Conservation (phyloP, 2,888 invertebrate genomes). For the Synergus laeviventris region DNA sequence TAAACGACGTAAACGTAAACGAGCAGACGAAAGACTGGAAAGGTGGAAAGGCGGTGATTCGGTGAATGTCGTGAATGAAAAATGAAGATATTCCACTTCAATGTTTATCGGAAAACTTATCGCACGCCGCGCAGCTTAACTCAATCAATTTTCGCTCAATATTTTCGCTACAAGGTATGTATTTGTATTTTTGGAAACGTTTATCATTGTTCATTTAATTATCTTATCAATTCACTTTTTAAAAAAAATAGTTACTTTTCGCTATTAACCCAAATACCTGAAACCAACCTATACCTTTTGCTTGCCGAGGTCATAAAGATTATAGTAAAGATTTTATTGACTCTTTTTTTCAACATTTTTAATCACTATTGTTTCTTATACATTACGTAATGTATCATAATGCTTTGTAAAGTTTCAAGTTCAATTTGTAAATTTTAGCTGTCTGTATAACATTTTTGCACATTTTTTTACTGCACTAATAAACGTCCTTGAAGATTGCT, state of each 20-base stretch:
- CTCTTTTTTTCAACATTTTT: not conserved
- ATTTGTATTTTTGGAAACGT: not conserved
- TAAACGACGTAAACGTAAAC: not conserved
- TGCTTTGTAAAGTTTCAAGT: not conserved
- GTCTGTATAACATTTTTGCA: not conserved
- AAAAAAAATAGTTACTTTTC: not conserved
- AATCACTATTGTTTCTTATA: too few relatives aligned
- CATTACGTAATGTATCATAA: not conserved
- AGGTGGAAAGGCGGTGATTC: not conserved
- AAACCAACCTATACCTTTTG: not conserved
- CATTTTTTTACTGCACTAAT: not conserved
- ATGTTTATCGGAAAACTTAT: not conserved
- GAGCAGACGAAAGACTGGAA: constrained; percentile 11
- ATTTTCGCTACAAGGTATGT: not conserved
- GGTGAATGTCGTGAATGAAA: not conserved
- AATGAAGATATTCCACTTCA: constrained; percentile 3
- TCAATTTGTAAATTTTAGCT: not conserved
- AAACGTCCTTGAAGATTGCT: too few relatives aligned
- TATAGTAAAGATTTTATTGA: too few relatives aligned
- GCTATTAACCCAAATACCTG: not conserved
- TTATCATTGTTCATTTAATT: not conserved
- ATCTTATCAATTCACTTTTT: not conserved
- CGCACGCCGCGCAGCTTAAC: not conserved
- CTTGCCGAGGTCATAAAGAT: not conserved
- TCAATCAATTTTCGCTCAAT: not conserved